Base-by-base conservation (phyloP, 1,140 invertebrate genomes). In the Phocides pigmalion region DNA sequence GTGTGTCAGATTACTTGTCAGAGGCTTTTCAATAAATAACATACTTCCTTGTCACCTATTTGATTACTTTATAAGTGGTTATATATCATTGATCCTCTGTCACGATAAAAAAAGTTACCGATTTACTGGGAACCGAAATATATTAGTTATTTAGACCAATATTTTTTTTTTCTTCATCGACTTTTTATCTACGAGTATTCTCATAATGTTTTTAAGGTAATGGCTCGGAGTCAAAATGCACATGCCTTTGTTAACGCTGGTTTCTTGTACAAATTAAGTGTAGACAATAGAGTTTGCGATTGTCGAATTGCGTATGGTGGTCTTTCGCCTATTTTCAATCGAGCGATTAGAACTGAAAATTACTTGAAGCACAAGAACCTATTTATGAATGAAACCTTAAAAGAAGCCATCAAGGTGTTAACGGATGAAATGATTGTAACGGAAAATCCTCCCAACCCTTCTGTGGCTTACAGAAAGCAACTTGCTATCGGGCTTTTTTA, bases 291-390 rank as follows among this genome's bases (percentile, higher is more conserved):
- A 6, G 76, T 85, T 0, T 5, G 44, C 12, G 32, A 68, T 28
- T 64, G 70, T 15, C 76, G 78, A 47, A 79, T 88, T 22, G 92
- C 93, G 9, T 95, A 93, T 70, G 94, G 96, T 9, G 95, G 95
- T 22, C 95, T 97, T 15, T 93, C 92, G 62, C 88, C 93, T 6
- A 71, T 92, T 11, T 97, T 96, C 74, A 89, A 92, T 3, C 95
- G 95, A 2, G 95, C 96, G 83, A 39, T 6, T 2, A 61, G 61
- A 25, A 81, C 81, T 16, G 80, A 86, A 65, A 72, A 81, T 15
- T 95, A 85, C 75, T 74, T 97, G 1, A 32, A 80, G 3, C 94
- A 93, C 0, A 93, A 93, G 66, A 69, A 79, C 14, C 66, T 94
- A 4, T 91, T 94, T 4, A 59, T 11, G 8, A 91, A 93, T 66